Conservation (phyloP, 2,888 invertebrate species). For the Drosophila borealis region DNA sequence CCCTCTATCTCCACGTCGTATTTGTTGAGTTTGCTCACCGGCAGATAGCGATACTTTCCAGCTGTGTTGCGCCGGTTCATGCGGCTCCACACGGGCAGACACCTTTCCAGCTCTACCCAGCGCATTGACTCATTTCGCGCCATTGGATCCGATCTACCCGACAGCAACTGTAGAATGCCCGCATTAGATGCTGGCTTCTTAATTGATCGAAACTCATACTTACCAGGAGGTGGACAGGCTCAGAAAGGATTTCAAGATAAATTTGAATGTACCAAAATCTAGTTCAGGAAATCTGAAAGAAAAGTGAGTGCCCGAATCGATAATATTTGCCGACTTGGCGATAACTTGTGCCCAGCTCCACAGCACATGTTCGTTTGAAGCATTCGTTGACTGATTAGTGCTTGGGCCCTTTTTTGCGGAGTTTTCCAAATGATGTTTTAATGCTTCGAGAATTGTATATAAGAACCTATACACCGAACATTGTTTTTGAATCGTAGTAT, state of each 20-base stretch:
- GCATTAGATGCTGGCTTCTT: slow-evolving; percentile 55
- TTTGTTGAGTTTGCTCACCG: slow-evolving; percentile 85
- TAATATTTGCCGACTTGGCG: no score
- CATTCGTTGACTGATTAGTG: no score
- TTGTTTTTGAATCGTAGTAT: no score
- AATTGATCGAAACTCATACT: neutral
- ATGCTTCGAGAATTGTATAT: no score
- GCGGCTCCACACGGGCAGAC: slow-evolving; percentile 83
- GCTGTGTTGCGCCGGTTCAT: slow-evolving; percentile 76
- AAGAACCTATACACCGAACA: no score
- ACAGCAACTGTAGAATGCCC: slow-evolving; percentile 17
- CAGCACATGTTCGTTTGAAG: no score
- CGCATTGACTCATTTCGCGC: slow-evolving; percentile 70
- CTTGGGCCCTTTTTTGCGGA: no score
- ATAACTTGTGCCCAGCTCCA: no score
- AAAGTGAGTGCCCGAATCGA: no score
- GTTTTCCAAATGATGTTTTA: no score
- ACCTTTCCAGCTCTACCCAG: slow-evolving; percentile 81
- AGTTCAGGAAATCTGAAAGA: no score
- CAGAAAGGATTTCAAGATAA: neutral
- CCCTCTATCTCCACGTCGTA: slow-evolving; percentile 89
- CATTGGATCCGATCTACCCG: neutral
- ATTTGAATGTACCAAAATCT: no score
- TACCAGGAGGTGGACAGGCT: neutral
- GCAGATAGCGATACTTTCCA: slow-evolving; percentile 72